Percentiles rank a stretch among this genome's conserved stretches.
phyloP scores from a whole-genome alignment of 2,888 invertebrate species.

The Resseliella maxima region DNA sequence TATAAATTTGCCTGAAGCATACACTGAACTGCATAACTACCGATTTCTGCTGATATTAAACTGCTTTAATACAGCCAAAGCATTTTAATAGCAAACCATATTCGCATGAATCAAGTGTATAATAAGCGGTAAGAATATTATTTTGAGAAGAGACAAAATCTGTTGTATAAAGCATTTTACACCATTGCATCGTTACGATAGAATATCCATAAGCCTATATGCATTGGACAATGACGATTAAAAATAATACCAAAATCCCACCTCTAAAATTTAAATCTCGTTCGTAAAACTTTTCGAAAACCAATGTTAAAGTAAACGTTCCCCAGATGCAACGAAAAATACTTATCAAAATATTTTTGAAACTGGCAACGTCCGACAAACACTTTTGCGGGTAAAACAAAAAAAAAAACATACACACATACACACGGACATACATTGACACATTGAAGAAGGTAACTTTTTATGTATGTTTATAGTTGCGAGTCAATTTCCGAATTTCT shows the following conservation, averaged over 20 bases:
- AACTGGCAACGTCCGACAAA: too few relatives aligned
- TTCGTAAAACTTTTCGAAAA: background rate
- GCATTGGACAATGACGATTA: background rate
- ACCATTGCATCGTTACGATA: background rate
- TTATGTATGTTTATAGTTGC: background rate
- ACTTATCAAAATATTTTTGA: background rate
- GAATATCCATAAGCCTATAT: background rate
- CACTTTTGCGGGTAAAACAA: too few relatives aligned
- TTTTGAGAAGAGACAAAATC: background rate
- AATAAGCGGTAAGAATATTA: background rate
- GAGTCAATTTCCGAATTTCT: background rate
- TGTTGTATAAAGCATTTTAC: background rate
- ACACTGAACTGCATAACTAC: too few relatives aligned
- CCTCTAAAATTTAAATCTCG: conserved; percentile 5
- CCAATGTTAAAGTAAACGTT: background rate
- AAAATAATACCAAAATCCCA: background rate
- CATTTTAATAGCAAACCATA: too few relatives aligned
- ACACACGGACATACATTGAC: too few relatives aligned
- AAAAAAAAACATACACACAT: too few relatives aligned
- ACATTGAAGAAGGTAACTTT: background rate
- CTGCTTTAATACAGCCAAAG: background rate
- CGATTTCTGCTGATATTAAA: too few relatives aligned
- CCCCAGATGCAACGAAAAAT: background rate
- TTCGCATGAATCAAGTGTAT: background rate
- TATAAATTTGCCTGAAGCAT: background rate